Evolutionary conservation across 2,888 invertebrate genomes (phyloP).

Genomic region (Pseudococcus viburni): DNA sequence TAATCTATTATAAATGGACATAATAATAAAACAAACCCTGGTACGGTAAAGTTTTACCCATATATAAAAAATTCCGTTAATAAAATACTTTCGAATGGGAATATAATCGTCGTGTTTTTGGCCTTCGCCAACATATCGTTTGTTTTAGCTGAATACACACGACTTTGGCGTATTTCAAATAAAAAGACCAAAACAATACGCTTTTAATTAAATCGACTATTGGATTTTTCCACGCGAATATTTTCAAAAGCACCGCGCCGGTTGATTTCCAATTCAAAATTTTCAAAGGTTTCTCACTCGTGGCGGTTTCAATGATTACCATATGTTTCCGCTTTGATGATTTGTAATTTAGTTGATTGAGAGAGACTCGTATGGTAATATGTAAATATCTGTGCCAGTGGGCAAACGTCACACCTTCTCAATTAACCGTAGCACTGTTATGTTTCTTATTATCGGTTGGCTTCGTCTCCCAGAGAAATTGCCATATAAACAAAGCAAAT

Average conservation of each 20-base stretch:
- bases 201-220: constrained; percentile 4
- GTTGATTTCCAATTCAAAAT: constrained; percentile 47
- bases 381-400: background rate
- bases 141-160: background rate
- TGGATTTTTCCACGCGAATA: constrained; percentile 23
- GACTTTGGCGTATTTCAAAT: background rate
- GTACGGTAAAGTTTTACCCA: background rate
- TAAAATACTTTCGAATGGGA: background rate
- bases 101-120: constrained; percentile 26
- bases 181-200: constrained; percentile 34
- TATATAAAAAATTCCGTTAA: background rate
- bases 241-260: background rate
- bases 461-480: constrained; percentile 35
- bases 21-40: background rate
- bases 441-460: background rate
- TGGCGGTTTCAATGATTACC: constrained; percentile 20
- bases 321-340: constrained; percentile 19
- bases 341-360: constrained; percentile 3
- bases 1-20: background rate
- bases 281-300: constrained; percentile 33
- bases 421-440: background rate
- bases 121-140: constrained; percentile 13
- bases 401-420: background rate
- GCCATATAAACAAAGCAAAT: constrained; percentile 13
- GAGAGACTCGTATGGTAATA: constrained; percentile 1